Base-by-base conservation (phyloP, 2,888 invertebrate genomes). In the Melieria picta region DNA sequence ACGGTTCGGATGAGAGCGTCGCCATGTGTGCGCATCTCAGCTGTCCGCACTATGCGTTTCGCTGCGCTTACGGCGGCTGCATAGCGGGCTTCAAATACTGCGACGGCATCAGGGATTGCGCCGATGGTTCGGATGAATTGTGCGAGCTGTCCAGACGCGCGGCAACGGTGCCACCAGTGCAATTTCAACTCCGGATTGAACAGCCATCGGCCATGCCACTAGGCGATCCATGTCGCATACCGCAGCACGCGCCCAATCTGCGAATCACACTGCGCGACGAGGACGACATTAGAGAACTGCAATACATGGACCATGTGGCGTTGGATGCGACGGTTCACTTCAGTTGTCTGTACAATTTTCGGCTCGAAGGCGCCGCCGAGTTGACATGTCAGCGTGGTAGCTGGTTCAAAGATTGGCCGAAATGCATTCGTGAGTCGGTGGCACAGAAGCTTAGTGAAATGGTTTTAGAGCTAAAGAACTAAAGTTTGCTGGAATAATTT, bases 31-130 rank as follows among this genome's bases (percentile, higher is more conserved):
- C 64, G 1, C 46, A 64, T 42, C 58, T 57, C 6, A 68, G 79
- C 73, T 92, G 92, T 77, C 87, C 88, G 0, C 74, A 81, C 0
- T 88, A 88, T 76, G 87, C 90, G 52, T 83, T 81, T 72, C 79
- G 78, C 47, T 85, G 85, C 71, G 81, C 80, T 16, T 85, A 79
- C 45, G 79, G 79, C 7, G 79, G 69, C 2, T 80, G 79, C 16
- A 73, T 80, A 65, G 69, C 74, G 9, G 72, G 71, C 1, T 65
- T 45, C 13, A 74, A 62, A 11, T 58, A 62, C 9, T 55, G 82
- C 0, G 90, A 91, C 76, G 88, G 89, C 3, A 88, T 9, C 1
- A 16, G 5, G 0, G 72, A 82, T 58, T 82, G 82, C 70, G 42
- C 58, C 0, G 82, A 83, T 73, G 75, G 75, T 4, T 80, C 81